Evolutionary conservation across 2,113 vertebrate species (phyloP), one percentile per base, ranked within the genome.

Genomic region (Vimba vimba): DNA sequence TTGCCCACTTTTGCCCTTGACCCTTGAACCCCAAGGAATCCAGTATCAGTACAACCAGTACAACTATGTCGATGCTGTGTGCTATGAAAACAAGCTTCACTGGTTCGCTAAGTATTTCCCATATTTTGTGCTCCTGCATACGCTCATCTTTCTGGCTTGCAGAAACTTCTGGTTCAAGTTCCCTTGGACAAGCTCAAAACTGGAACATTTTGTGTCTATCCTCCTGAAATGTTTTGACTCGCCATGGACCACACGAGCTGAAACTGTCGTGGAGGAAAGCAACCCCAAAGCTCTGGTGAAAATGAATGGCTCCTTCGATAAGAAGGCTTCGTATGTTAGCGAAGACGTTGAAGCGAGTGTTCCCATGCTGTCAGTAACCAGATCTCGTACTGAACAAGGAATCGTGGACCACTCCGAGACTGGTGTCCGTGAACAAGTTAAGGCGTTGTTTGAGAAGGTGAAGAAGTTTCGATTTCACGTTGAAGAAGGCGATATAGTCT

Each of bases 81-180:
- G 98, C 87, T 99, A 99, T 0, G 98, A 99, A 91, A 98, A 99
- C 90, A 95, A 96, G 79, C 95, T 99, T 68, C 98, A 99, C 93
- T 99, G 98, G 98, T 99, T 99, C 74, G 97, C 98, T 91, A 99
- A 99, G 93, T 99, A 99, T 90, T 99, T 99, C 85, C 98, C 98
- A 64, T 99, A 99, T 82, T 93, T 99, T 80, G 98, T 99, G 87
- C 94, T 99, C 71, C 95, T 99, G 17, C 98, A 99, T 87, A 99
- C 98, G 0, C 97, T 99, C 62, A 97, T 99, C 92, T 99, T 99
- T 88, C 91, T 99, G 87, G 98, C 97, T 78, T 99, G 98, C 89
- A 99, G 98, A 93, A 99, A 99, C 93, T 99, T 99, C 92, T 99
- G 98, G 98, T 99, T 99, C 87, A 99, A 99, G 91, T 99, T 99